phyloP scores from a whole-genome alignment of 2,113 vertebrate species.

The Romanogobio albipinnatus region DNA sequence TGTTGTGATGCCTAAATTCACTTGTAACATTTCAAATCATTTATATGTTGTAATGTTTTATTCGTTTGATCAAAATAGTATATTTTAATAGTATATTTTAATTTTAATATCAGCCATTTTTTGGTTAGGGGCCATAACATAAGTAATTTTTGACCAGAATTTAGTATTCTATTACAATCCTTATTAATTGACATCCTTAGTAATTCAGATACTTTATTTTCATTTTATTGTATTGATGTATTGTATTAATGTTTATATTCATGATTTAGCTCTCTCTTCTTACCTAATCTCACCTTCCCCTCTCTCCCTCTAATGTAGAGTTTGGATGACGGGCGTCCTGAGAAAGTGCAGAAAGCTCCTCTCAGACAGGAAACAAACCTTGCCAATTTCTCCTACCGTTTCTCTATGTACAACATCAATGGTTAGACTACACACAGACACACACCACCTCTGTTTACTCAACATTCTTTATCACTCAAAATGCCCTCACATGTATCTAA shows the following conservation, averaged over 20 bases:
- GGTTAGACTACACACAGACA: conserved; percentile 76
- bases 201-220: neutral
- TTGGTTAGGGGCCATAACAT: neutral
- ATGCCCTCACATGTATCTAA: neutral
- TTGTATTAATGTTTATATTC: neutral
- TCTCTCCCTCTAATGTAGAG: conserved; percentile 74
- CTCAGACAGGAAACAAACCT: conserved; percentile 96
- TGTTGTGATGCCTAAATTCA: too few relatives aligned
- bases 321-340: conserved; percentile 90
- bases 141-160: neutral
- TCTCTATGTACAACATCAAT: conserved; percentile 99
- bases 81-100: too few relatives aligned
- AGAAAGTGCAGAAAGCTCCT: conserved; percentile 91
- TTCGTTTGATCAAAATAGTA: too few relatives aligned
- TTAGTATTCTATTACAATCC: neutral
- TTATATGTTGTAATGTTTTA: too few relatives aligned
- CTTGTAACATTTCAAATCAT: too few relatives aligned
- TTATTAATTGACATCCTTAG: neutral
- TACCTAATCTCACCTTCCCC: neutral
- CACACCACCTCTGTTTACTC: conserved; percentile 6
- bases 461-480: neutral
- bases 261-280: neutral
- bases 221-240: neutral
- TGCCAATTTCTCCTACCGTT: conserved; percentile 99
- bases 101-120: neutral